A percentile compares a stretch with the other conserved stretches of the same genome.
phyloP scores from a whole-genome alignment of 2,888 invertebrate species.

The Cataglyphis albicans region DNA sequence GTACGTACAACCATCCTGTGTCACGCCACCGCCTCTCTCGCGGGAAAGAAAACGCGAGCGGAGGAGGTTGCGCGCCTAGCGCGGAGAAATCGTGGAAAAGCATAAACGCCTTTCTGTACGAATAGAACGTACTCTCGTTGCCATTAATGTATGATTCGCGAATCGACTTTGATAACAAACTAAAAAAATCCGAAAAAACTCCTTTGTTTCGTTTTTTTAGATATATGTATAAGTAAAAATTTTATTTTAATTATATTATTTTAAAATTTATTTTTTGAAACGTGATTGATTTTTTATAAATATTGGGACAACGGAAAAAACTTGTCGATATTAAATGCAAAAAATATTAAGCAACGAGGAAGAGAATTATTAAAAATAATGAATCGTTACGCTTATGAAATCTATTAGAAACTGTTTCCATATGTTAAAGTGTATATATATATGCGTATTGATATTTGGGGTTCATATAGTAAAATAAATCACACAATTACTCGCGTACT shows the following conservation, averaged over 20 bases:
- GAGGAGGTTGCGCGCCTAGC: constrained; percentile 16
- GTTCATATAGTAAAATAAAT: constrained; percentile 12
- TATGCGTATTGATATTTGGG: constrained; percentile 4
- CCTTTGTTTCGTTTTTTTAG: background rate
- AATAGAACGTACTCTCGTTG: constrained; percentile 4
- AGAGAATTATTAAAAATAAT: background rate
- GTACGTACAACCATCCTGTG: constrained; percentile 49
- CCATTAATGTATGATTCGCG: background rate
- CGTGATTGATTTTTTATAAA: background rate
- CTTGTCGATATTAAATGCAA: background rate
- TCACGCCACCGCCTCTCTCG: constrained; percentile 59
- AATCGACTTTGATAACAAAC: constrained; percentile 19
- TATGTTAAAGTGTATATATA: background rate
- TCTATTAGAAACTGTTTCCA: background rate
- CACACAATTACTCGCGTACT: constrained; percentile 32
- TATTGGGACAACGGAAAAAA: background rate
- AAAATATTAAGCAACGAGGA: background rate
- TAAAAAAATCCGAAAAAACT: background rate
- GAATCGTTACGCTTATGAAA: background rate
- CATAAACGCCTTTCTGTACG: constrained; percentile 12
- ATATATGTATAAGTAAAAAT: too few species aligned
- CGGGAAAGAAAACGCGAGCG: constrained; percentile 48
- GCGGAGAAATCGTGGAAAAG: constrained; percentile 67
- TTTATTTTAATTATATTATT: background rate
- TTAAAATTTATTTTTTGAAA: background rate